Evolutionary conservation across 2,113 vertebrate genomes (phyloP), one percentile per base, ranked within the genome.

Genomic region (Poeciliopsis retropinna): DNA sequence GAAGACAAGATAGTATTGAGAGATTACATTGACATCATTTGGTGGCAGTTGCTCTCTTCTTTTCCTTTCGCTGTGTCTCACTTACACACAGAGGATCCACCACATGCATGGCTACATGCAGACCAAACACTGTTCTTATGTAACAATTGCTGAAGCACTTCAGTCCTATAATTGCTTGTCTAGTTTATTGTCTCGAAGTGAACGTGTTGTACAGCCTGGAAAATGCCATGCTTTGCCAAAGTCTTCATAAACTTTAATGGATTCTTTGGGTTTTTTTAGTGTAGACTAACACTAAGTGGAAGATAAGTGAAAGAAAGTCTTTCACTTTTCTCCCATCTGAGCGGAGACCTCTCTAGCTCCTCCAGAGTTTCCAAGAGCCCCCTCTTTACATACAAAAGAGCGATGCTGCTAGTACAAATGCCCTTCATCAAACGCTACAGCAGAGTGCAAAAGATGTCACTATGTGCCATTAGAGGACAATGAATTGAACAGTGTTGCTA

Each of bases 1-100:
- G 90, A 88, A 83, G 87, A 92, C 88, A 90, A 90, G 94, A 94
- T 93, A 92, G 89, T 88, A 88, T 92, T 90, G 91, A 94, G 91
- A 93, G 93, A 93, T 94, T 93, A 92, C 88, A 91, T 88, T 89
- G 89, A 93, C 91, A 85, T 92, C 73, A 87, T 89, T 90, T 76
- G 80, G 85, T 84, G 83, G 68, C 81, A 87, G 83, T 85, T 79
- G 73, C 87, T 90, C 62, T 76, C 37, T 80, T 72, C 44, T 65
- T 67, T 41, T 67, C 37, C n/a, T 44, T 17, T 67, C 68, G 12
- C 15, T 74, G 83, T 78, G 34, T 0, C 79, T 78, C 62, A 5
- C 51, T 31, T 28, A 65, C 78, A 37, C 78, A 37, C 11, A 63
- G 28, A 67, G 28, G 79, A 67, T 54, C 67, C 37, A 30, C 29